Conservation (phyloP, 2,113 vertebrate genomes). For the Notarius lentiginosus region DNA sequence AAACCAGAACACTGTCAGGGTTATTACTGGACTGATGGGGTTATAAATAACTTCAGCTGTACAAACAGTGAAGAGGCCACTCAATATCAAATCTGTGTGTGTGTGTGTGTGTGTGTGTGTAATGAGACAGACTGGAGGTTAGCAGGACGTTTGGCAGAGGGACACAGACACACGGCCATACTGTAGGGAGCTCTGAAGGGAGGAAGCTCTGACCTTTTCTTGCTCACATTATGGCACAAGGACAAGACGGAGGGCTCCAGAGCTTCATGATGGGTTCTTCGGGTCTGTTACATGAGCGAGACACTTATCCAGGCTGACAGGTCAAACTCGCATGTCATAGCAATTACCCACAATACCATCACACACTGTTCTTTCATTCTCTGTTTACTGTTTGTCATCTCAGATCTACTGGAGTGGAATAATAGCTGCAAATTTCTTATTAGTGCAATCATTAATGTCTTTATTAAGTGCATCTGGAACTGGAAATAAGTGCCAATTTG, state of each 20-base stretch:
- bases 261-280: not conserved
- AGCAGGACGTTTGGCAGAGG: constrained; percentile 13
- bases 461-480: not conserved
- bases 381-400: not conserved
- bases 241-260: not conserved
- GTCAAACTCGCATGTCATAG: not conserved
- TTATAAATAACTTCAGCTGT: constrained; percentile 11
- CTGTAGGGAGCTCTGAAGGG: constrained; percentile 10
- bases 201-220: constrained; percentile 8
- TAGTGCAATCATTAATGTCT: not conserved
- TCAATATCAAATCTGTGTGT: not conserved
- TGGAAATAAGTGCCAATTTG: not conserved
- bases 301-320: constrained; percentile 6
- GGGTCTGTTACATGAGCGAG: not conserved
- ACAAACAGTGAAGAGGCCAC: constrained; percentile 15
- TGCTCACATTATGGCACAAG: constrained; percentile 5
- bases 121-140: constrained; percentile 19
- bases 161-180: not conserved
- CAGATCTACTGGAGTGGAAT: not conserved
- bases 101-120: not conserved
- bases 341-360: constrained; percentile 16
- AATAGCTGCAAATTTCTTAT: not conserved
- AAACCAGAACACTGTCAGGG: not conserved
- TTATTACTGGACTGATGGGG: constrained; percentile 6
- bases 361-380: not conserved